Evolutionary conservation across 2,113 vertebrate species (phyloP), one percentile per base, ranked within the genome.

Genomic region (Eptesicus fuscus): DNA sequence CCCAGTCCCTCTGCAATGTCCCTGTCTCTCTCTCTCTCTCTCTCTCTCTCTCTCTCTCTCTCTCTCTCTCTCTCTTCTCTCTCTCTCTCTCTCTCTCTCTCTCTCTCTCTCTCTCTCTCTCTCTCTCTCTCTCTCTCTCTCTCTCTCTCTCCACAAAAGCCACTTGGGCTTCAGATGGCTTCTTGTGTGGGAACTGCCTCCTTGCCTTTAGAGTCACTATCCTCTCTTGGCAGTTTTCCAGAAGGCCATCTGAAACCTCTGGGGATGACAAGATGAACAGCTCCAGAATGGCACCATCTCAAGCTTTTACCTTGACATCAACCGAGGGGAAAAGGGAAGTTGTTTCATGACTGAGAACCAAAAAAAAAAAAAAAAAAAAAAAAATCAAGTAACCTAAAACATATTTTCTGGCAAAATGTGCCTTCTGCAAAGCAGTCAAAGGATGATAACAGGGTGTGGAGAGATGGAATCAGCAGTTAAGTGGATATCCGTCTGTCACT

Each of bases 391-490:
- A 79, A 84, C 40, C 61, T 40, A 78, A 95, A 96, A 85, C 88
- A 88, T 77, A 92, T 86, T 95, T 96, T 82, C 74, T 93, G 85
- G 88, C 63, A 93, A 76, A 85, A 84, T 49, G 7, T 70, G 25
- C 56, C 74, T 92, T 88, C 40, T 87, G 53, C 88, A 53, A 78
- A 92, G 77, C 18, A 40, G 74, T 28, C 8, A 5, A 63, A 83
- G 63, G 85, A 95, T 94, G 94, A 92, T 95, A 96, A 92, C 92
- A 96, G 82, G 90, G 82, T 93, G 44, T 49, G 65, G 88, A 94
- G 83, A 88, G 28, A 77, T 5, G n/a, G 94, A 84, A 73, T 92
- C 92, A 70, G 90, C 91, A 91, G 94, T 88, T 93, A 73, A 96
- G 93, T 95, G 93, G 88, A 94, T 89, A 73, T 83, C 88, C 79